Evolutionary conservation across 2,888 invertebrate species (phyloP).

Genomic region (Coecobrya sp.): DNA sequence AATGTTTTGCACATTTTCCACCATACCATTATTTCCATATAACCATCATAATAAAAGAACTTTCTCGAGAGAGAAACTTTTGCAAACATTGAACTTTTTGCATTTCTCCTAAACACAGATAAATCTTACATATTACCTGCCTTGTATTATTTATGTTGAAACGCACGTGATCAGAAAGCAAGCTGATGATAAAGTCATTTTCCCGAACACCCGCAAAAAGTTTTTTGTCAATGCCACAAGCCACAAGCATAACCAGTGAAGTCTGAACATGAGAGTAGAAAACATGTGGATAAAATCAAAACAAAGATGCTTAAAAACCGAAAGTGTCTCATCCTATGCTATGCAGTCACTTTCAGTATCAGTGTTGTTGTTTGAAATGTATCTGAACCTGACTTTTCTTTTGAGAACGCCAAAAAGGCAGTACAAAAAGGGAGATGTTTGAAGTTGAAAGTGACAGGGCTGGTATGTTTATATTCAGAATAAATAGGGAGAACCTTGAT

Average conservation of each 20-base stretch:
- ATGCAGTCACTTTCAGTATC: neutral
- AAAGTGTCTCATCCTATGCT: too few relatives aligned
- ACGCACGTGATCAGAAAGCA: slow-evolving; percentile 12
- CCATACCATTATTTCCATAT: neutral
- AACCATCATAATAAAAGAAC: neutral
- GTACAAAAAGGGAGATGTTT: neutral
- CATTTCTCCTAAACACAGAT: neutral
- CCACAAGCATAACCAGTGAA: neutral
- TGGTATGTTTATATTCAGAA: neutral
- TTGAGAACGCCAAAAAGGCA: neutral
- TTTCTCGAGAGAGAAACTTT: neutral
- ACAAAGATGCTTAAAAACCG: neutral
- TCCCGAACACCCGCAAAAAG: neutral
- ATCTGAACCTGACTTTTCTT: slow-evolving; percentile 18
- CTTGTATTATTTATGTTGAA: neutral
- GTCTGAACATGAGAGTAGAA: neutral
- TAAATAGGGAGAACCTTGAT: neutral
- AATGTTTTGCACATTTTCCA: too few relatives aligned
- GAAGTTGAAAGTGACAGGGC: neutral
- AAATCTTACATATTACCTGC: neutral
- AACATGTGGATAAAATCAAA: neutral
- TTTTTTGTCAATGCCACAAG: neutral
- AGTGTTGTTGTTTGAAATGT: neutral
- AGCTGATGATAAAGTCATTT: neutral
- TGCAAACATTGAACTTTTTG: neutral